phyloP scores from a whole-genome alignment of 2,113 vertebrate genomes.

The Aix galericulata region DNA sequence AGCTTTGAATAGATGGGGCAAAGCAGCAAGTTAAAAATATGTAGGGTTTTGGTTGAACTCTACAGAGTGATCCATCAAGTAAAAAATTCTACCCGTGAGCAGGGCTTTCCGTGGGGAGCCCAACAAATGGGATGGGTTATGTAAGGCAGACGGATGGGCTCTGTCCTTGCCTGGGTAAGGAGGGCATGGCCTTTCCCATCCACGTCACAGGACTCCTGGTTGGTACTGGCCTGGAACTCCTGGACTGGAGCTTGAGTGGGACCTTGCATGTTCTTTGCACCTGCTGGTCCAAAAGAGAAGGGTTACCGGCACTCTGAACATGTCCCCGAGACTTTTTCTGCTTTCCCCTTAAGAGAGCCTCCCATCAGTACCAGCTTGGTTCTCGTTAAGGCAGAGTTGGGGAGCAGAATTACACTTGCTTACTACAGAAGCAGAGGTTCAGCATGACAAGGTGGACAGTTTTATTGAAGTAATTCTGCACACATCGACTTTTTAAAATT shows the following conservation, averaged over 20 bases:
- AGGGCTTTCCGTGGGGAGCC: neutral
- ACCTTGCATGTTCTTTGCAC: neutral
- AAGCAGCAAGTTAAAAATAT: neutral
- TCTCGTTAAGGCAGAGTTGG: neutral
- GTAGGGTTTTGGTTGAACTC: neutral
- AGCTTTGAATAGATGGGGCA: neutral
- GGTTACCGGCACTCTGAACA: neutral
- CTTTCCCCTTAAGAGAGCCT: neutral
- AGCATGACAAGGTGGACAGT: neutral
- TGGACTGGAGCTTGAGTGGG: neutral
- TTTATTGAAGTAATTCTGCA: neutral
- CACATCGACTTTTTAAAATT: neutral
- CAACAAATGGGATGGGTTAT: neutral
- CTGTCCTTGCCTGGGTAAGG: neutral
- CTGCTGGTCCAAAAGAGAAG: neutral
- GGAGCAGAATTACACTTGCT: neutral
- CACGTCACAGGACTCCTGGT: neutral
- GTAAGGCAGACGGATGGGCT: neutral
- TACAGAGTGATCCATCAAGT: neutral
- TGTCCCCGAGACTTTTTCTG: neutral
- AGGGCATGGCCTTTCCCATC: neutral
- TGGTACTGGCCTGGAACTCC: neutral
- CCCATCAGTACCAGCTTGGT: neutral
- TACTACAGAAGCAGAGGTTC: neutral
- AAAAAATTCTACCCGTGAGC: neutral